Evolutionary conservation across 2,888 invertebrate genomes (phyloP).

Genomic region (Tineola bisselliella): DNA sequence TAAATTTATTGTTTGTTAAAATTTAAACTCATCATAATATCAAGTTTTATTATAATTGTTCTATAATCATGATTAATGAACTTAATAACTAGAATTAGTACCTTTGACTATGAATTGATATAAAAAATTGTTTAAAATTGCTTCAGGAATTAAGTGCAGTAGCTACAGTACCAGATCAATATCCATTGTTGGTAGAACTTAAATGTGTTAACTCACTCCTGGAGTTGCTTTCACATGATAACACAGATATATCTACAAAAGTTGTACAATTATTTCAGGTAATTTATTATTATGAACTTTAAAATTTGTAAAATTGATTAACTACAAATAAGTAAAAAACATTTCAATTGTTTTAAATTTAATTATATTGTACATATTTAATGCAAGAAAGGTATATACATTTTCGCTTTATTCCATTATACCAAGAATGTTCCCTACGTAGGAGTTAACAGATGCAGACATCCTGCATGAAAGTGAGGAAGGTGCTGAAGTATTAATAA

Average conservation of each 20-base stretch:
- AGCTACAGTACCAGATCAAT: conserved; percentile 95
- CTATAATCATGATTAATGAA: too few relatives aligned
- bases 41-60: too few relatives aligned
- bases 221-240: conserved; percentile 94
- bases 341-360: too few relatives aligned
- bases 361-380: too few relatives aligned
- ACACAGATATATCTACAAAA: conserved; percentile 90
- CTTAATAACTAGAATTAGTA: not conserved
- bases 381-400: too few relatives aligned
- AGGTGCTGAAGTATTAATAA: conserved; percentile 87
- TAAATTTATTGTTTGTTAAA: too few relatives aligned
- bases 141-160: conserved; percentile 91
- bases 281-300: conserved; percentile 15
- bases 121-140: conserved; percentile 28
- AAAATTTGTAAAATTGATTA: too few relatives aligned
- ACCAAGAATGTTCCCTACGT: too few relatives aligned
- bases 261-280: conserved; percentile 76
- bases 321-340: too few relatives aligned
- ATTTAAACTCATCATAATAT: too few relatives aligned
- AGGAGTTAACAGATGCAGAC: conserved; percentile 96
- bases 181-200: conserved; percentile 88
- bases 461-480: conserved; percentile 94
- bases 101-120: not conserved
- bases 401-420: too few relatives aligned
- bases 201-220: conserved; percentile 91